Evolutionary conservation across 2,888 invertebrate species (phyloP).

Genomic region (Corythucha ciliata): DNA sequence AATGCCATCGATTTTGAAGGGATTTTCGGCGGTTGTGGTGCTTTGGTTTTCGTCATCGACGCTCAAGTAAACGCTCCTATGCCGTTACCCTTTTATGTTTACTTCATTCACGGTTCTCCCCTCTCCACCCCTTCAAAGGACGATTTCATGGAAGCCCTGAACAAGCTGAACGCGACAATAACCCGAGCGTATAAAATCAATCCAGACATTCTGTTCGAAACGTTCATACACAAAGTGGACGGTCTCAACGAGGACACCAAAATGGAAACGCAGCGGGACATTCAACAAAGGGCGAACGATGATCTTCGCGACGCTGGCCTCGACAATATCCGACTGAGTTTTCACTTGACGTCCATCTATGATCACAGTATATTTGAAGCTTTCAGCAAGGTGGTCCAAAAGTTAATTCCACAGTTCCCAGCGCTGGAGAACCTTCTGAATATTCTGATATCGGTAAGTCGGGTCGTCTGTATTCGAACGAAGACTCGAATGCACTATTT

Average conservation of each 20-base stretch:
- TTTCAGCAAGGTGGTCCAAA: constrained; percentile 99
- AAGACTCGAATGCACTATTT: too few species aligned
- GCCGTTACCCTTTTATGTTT: constrained; percentile 19
- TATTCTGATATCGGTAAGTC: constrained; percentile 88
- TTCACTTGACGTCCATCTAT: constrained; percentile 97
- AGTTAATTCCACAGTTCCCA: constrained; percentile 92
- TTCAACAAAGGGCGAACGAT: constrained; percentile 92
- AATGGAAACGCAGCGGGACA: constrained; percentile 97
- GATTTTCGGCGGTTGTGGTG: constrained; percentile 95
- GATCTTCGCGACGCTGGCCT: constrained; percentile 78
- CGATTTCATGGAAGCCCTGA: constrained; percentile 93
- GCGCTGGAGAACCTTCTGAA: constrained; percentile 95
- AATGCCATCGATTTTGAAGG: constrained; percentile 90
- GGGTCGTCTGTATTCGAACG: neutral
- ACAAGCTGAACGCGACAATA: constrained; percentile 85
- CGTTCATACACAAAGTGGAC: constrained; percentile 98
- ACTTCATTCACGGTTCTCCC: constrained; percentile 10
- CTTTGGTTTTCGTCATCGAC: constrained; percentile 97
- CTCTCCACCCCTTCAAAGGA: constrained; percentile 52
- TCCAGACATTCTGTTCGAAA: constrained; percentile 92
- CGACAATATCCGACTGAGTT: constrained; percentile 83
- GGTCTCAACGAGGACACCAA: constrained; percentile 97
- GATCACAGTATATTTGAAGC: constrained; percentile 99
- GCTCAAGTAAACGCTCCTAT: constrained; percentile 84
- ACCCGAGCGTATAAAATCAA: constrained; percentile 93